Evolutionary conservation across 2,797 vertebrate species (phyloP), one percentile per base, ranked within the genome.

Genomic region (Lacerta viridis): DNA sequence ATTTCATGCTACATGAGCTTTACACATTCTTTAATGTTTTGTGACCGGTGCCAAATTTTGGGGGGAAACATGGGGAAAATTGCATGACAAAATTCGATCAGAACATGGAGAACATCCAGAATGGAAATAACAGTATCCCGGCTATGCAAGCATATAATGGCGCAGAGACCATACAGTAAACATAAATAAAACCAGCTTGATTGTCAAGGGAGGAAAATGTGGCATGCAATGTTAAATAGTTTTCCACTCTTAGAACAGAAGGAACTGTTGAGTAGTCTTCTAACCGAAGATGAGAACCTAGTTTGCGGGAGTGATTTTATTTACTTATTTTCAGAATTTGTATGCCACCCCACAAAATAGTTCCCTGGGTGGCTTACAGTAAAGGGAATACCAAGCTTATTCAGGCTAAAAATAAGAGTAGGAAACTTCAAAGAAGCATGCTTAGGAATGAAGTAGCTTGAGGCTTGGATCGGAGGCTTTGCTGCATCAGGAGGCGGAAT

Each of bases 111-210:
- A 87, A 46, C 64, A 88, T 92, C 95, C 95, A 93, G 86, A 87
- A 94, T 95, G 94, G 93, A 95, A 96, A 92, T 86, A 85, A 90
- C 87, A 90, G 88, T 90, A 94, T 93, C 95, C 85, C 93, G 93
- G 88, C 90, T 80, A 90, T 96, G 92, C 74, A 83, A 29, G 27
- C 61, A 6, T 90, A 91, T 84, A 94, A 93, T 96, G 91, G 91
- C 87, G 91, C 55, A n/a, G 33, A 95, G 93, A 95, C 95, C 95
- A 94, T 93, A 93, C 92, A 94, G 94, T 88, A 83, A 92, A 91
- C 88, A 89, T 95, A 94, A 95, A 93, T 95, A 92, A 95, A 96
- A 96, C 92, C 92, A 96, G 87, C 95, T 95, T 94, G 93, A 84
- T 94, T 88, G 84, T 92, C 91, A 92, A 85, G 88, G 90, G 83